Base-by-base conservation (phyloP, 2,113 vertebrate genomes). In the Nothoprocta perdicaria region DNA sequence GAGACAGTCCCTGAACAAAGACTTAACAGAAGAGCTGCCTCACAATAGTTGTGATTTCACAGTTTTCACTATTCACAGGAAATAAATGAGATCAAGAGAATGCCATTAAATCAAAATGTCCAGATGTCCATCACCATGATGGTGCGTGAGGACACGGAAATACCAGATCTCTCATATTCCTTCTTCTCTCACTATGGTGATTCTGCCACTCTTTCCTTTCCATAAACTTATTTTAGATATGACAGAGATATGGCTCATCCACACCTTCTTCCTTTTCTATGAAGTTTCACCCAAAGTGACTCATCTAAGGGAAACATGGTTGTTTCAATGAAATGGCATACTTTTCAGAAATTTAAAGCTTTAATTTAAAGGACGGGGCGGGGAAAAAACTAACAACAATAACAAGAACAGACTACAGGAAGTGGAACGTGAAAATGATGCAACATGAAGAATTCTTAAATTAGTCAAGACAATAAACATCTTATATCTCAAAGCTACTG, bases 141-240 rank as follows among this genome's bases (percentile, higher is more conserved):
- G 6, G 19, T 62, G 26, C 1, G 0, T 84, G 45, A 23, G 13
- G 7, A 24, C 16, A 13, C 21, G n/a, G 10, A 9, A 3, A 4
- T 65, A 17, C 50, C 73, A 45, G 19, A 24, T 23, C 10, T 33
- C 22, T 26, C 12, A 23, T 9, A 15, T 2, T 50, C 52, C 26
- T 87, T 21, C 50, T 55, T 18, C 53, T 55, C 10, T 5, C 3
- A 4, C 5, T 10, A 6, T 1, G 1, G 27, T n/a, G 45, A 43
- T 58, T 26, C 17, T 67, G 35, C 74, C 62, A 63, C 2, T 18
- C 18, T 67, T 40, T 77, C 45, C 74, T 66, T 73, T 17, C 21
- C 78, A 1, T 53, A 58, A 17, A 12, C 24, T 72, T 61, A 4
- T 33, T 90, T 69, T 58, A 38, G 8, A 19, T 43, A 65, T 38